Conservation (phyloP, 2,888 invertebrate genomes). For the Megastigmus dorsalis region DNA sequence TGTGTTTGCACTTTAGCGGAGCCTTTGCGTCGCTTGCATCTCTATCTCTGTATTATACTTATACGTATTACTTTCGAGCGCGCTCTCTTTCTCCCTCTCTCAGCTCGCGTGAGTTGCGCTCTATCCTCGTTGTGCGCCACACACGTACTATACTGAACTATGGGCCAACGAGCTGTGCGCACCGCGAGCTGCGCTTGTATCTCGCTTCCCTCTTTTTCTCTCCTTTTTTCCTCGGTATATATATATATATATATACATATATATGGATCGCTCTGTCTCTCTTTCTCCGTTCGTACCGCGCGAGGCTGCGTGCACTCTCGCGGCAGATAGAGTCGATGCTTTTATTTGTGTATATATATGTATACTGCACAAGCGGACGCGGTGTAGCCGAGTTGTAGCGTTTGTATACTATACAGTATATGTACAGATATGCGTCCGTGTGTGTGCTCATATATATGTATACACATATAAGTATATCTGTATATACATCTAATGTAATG, state of each 20-base stretch:
- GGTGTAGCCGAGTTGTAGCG: no score
- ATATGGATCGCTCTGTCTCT: slow-evolving; percentile 6
- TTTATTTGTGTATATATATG: background rate
- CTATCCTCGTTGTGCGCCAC: background rate
- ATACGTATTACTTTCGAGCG: slow-evolving; percentile 9
- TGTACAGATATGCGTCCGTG: no score
- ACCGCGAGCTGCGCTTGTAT: background rate
- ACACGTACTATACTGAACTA: background rate
- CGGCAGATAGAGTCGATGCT: slow-evolving; percentile 11
- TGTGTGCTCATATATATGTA: no score
- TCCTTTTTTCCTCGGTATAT: background rate
- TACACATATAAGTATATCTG: no score
- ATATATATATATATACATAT: no score
- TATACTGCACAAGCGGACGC: background rate
- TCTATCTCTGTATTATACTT: no score
- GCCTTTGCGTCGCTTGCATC: background rate
- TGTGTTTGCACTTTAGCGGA: slow-evolving; percentile 9
- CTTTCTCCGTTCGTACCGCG: no score
- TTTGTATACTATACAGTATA: no score
- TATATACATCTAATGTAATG: no score
- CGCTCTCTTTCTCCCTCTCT: slow-evolving; percentile 9
- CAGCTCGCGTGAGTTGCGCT: background rate
- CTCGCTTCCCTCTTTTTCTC: background rate
- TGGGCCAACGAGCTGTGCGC: no score
- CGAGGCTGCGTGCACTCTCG: background rate